These are phyloP conservation scores for Drosophila meridionalis DNA, from an alignment of 2,888 invertebrate genomes.

Conservation along the genomic window DNA sequence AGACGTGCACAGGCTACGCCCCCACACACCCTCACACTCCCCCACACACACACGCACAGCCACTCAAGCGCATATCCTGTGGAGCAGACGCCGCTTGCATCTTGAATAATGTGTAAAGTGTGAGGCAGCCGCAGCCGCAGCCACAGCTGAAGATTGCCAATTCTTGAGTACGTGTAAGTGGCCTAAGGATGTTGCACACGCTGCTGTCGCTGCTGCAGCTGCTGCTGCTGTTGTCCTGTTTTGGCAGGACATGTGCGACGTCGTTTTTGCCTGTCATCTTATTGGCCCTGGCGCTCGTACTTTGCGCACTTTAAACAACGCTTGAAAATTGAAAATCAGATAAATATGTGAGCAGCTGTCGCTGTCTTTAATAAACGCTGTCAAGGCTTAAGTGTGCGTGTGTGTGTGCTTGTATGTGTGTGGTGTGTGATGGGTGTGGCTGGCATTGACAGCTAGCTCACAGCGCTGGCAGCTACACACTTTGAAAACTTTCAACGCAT, in stretches of 20 bases:
- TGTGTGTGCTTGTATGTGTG: conserved; percentile 6
- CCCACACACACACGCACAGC: not conserved
- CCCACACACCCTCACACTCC: not conserved
- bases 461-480: conserved; percentile 18
- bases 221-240: conserved; percentile 28
- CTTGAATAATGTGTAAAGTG: conserved; percentile 53
- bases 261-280: conserved; percentile 57
- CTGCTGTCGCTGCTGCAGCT: conserved; percentile 17
- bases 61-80: conserved; percentile 30
- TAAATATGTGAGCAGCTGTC: conserved; percentile 22
- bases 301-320: conserved; percentile 32
- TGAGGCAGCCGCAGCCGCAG: conserved; percentile 10
- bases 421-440: conserved; percentile 19
- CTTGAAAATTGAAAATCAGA: conserved; percentile 39
- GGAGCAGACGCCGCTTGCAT: conserved; percentile 39
- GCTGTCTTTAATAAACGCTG: conserved; percentile 52
- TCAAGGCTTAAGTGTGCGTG: conserved; percentile 36
- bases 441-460: conserved; percentile 55
- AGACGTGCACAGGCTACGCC: conserved; percentile 49
- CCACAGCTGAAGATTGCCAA: conserved; percentile 47
- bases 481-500: conserved; percentile 63
- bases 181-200: conserved; percentile 44
- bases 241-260: conserved; percentile 44
- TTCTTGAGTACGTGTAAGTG: conserved; percentile 60
- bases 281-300: conserved; percentile 44